Percentiles rank a stretch among this genome's conserved stretches.
phyloP scores from a whole-genome alignment of 2,113 vertebrate genomes.

The Entomyzon cyanotis region DNA sequence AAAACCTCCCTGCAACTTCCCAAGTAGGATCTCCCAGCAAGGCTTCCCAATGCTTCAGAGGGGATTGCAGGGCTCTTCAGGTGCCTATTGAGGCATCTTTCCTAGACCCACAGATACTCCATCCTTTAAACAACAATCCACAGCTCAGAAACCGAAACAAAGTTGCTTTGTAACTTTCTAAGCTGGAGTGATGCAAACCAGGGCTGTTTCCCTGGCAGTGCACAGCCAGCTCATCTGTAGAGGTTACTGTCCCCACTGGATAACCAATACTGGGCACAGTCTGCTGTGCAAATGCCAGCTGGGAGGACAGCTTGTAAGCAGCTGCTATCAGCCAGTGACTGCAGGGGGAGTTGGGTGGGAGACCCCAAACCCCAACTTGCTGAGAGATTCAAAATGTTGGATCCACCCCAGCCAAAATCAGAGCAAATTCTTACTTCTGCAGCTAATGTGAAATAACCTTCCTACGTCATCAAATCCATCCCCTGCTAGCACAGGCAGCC shows the following conservation, averaged over 20 bases:
- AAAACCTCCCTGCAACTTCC: neutral
- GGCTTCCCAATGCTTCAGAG: neutral
- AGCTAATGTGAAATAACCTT: neutral
- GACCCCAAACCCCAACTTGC: neutral
- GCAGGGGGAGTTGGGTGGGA: neutral
- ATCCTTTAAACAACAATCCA: neutral
- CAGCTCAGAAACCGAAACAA: neutral
- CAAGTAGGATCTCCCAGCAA: accelerated
- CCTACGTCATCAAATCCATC: neutral
- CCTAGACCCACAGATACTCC: neutral
- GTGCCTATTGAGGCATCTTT: neutral
- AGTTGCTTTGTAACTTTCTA: neutral
- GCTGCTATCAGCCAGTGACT: neutral
- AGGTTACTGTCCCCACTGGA: neutral
- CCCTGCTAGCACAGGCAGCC: neutral
- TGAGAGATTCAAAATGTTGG: neutral
- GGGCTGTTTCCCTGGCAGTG: neutral
- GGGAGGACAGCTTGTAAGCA: neutral
- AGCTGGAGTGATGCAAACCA: neutral
- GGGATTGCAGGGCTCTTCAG: neutral
- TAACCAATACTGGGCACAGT: neutral
- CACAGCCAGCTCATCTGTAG: neutral
- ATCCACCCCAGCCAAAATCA: neutral
- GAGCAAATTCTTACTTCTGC: neutral
- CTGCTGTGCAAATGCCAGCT: neutral